Conservation (phyloP, 2,888 invertebrate species). For the Andrena bicolor region DNA sequence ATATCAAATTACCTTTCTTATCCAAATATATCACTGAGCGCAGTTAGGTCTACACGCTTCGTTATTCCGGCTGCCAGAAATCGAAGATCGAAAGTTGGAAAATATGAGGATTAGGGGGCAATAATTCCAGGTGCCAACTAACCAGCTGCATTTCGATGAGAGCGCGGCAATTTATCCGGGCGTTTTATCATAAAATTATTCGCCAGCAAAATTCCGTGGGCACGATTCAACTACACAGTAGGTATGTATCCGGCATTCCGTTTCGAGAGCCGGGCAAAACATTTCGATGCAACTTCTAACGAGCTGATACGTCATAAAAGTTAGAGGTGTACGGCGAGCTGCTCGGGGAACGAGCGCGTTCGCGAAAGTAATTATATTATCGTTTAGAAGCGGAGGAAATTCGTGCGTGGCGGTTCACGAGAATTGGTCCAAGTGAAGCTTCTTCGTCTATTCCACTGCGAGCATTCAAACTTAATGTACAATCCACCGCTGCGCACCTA, state of each 20-base stretch:
- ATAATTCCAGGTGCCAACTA: no score
- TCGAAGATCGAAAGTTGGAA: no score
- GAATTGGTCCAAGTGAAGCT: background rate
- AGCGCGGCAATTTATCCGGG: constrained; percentile 35
- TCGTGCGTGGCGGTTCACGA: background rate
- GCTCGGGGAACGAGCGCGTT: constrained; percentile 25
- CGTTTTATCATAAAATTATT: constrained; percentile 51
- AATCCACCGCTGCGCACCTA: background rate
- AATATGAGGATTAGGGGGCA: no score
- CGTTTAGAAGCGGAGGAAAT: constrained; percentile 35
- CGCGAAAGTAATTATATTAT: constrained; percentile 46
- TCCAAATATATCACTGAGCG: background rate
- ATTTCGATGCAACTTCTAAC: constrained; percentile 56
- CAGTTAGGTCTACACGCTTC: background rate
- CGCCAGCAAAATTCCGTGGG: constrained; percentile 26
- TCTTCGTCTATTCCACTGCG: background rate
- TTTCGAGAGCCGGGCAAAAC: constrained; percentile 30
- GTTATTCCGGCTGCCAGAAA: no score
- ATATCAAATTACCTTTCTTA: no score
- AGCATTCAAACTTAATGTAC: background rate
- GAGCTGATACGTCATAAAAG: constrained; percentile 54
- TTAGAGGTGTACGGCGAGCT: constrained; percentile 27
- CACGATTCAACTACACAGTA: constrained; percentile 8
- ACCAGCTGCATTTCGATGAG: background rate
- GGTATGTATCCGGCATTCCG: constrained; percentile 33